phyloP scores from a whole-genome alignment of 2,797 vertebrate genomes.

The Esox masquinongy region DNA sequence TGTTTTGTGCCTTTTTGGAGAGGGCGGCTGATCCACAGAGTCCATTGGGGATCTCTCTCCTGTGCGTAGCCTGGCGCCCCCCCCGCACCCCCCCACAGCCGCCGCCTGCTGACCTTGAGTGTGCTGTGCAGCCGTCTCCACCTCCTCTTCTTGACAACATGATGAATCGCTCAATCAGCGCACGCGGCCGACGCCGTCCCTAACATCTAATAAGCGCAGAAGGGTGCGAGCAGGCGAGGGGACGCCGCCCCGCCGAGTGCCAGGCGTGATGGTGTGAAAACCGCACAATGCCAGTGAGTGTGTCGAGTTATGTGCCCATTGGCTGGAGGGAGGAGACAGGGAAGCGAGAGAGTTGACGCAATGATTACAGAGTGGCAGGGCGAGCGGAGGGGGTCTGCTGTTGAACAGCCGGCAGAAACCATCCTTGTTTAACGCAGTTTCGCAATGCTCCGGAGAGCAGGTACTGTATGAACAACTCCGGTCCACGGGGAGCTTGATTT shows the following conservation, averaged over 20 bases:
- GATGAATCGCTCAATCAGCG: slow-evolving; percentile 80
- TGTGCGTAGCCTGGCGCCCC: slow-evolving; percentile 45
- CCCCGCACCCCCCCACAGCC: slow-evolving; percentile 55
- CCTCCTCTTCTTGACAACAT: slow-evolving; percentile 73
- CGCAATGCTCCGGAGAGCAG: slow-evolving; percentile 55
- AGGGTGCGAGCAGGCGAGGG: slow-evolving; percentile 55
- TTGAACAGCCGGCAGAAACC: slow-evolving; percentile 71
- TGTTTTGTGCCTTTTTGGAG: slow-evolving; percentile 7
- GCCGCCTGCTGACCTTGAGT: slow-evolving; percentile 79
- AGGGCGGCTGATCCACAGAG: not conserved
- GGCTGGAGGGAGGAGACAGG: slow-evolving; percentile 74
- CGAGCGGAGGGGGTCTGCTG: slow-evolving; percentile 57
- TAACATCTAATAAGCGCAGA: slow-evolving; percentile 64
- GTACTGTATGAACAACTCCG: no score
- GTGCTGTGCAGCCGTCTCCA: slow-evolving; percentile 51
- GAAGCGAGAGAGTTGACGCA: slow-evolving; percentile 80
- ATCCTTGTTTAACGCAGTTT: slow-evolving; percentile 75
- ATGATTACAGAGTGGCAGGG: slow-evolving; percentile 79
- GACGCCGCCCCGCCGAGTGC: slow-evolving; percentile 68
- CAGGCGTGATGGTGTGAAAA: slow-evolving; percentile 77
- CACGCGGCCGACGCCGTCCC: slow-evolving; percentile 58
- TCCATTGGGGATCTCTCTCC: slow-evolving; percentile 24
- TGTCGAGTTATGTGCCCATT: slow-evolving; percentile 78
- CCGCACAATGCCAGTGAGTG: slow-evolving; percentile 78
- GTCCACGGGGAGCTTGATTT: no score